These are phyloP conservation scores for Bubalus kerabau DNA, from an alignment of 2,113 vertebrate species.

Conservation along the genomic window DNA sequence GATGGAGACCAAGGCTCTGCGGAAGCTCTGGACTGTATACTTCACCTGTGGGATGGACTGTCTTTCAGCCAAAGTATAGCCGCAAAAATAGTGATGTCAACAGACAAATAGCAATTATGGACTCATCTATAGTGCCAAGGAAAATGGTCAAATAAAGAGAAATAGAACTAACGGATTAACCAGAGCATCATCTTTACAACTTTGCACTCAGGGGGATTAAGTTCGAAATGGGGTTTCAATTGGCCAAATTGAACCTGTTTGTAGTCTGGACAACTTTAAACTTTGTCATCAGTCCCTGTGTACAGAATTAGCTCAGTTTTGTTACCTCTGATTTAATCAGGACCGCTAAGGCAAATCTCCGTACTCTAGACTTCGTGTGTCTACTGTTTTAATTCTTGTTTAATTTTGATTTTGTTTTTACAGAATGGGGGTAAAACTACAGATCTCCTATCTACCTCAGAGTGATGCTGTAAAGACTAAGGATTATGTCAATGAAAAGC, in stretches of 20 bases:
- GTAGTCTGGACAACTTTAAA: not conserved
- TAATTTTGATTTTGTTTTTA: not conserved
- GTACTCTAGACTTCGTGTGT: not conserved
- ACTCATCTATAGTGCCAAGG: not conserved
- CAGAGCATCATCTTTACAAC: not conserved
- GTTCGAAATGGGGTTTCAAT: not conserved
- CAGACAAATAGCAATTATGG: not conserved
- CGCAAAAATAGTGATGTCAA: not conserved
- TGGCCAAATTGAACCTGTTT: not conserved
- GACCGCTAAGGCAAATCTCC: not conserved
- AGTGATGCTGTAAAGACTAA: not conserved
- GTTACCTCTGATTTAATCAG: not conserved
- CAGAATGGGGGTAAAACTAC: not conserved
- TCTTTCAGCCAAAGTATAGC: not conserved
- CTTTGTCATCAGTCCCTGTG: not conserved
- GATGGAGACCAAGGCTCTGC: not conserved
- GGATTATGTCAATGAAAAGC: not conserved
- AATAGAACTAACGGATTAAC: not conserved
- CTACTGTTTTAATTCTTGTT: not conserved
- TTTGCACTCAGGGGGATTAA: not conserved
- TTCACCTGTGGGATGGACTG: not conserved
- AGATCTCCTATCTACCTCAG: constrained; percentile 31
- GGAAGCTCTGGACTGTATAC: not conserved
- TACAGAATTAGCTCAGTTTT: not conserved
- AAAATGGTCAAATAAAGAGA: not conserved